Evolutionary conservation across 2,888 invertebrate genomes (phyloP).

Genomic region (Encarsia formosa): DNA sequence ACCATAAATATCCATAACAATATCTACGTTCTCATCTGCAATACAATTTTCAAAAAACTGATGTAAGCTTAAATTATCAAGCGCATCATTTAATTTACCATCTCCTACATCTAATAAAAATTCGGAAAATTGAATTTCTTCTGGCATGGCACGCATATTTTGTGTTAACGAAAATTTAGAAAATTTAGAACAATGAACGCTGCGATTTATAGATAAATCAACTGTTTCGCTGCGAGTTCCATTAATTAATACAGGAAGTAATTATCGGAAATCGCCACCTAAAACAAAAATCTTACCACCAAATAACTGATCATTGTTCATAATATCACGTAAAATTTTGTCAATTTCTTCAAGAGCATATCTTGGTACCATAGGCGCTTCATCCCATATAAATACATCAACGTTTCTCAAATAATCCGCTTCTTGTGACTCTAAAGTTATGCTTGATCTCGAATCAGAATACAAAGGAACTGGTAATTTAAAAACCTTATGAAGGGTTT

Average conservation of each 20-base stretch:
- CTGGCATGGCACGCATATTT: constrained; percentile 28
- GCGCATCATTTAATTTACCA: constrained; percentile 26
- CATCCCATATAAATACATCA: constrained; percentile 29
- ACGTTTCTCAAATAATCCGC: constrained; percentile 19
- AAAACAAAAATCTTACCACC: constrained; percentile 31
- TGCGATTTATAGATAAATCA: constrained; percentile 24
- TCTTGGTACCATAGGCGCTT: constrained; percentile 28
- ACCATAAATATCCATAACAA: constrained; percentile 23
- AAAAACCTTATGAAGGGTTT: constrained; percentile 42
- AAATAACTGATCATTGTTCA: constrained; percentile 25
- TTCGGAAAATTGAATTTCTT: constrained; percentile 27
- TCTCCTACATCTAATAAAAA: constrained; percentile 26
- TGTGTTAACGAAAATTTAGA: constrained; percentile 27
- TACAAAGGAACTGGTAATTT: constrained; percentile 34
- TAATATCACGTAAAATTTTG: constrained; percentile 27
- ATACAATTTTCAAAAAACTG: constrained; percentile 18
- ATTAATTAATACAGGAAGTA: constrained; percentile 4
- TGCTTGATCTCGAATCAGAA: constrained; percentile 19
- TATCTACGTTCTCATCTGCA: constrained; percentile 14
- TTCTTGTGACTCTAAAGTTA: constrained; percentile 23
- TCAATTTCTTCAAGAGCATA: constrained; percentile 25
- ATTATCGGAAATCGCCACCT: constrained; percentile 22
- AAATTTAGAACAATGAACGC: constrained; percentile 29
- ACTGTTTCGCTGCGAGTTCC: constrained; percentile 20
- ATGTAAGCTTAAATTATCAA: constrained; percentile 22